Conservation (phyloP, 1,140 invertebrate species). For the Akabosia matsudoensis region DNA sequence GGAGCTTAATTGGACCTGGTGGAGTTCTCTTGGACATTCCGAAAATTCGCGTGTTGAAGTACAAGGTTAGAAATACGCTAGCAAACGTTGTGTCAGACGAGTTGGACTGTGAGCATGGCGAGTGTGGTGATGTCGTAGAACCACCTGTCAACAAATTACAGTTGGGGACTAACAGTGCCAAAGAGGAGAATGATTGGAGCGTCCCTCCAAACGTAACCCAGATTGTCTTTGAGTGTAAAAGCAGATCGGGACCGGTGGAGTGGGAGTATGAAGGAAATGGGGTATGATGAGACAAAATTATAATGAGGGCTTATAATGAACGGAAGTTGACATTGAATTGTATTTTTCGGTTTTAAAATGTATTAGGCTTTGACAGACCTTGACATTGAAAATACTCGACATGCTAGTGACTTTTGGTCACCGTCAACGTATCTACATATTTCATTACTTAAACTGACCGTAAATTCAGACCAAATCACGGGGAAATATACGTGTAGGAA, state of each 20-base stretch:
- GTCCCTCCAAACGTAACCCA: slow-evolving; percentile 38
- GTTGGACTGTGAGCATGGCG: slow-evolving; percentile 8
- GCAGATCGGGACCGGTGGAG: slow-evolving; percentile 34
- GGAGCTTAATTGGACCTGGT: slow-evolving; percentile 7
- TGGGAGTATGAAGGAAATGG: slow-evolving; percentile 37
- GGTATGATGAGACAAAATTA: slow-evolving; percentile 25
- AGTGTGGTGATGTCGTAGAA: slow-evolving; percentile 30
- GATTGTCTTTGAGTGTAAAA: slow-evolving; percentile 33
- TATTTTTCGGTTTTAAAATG: not conserved
- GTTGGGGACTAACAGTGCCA: slow-evolving; percentile 13
- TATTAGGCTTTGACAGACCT: not conserved
- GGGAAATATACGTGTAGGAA: slow-evolving; percentile 6
- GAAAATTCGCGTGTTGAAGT: slow-evolving; percentile 27
- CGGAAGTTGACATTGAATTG: not conserved
- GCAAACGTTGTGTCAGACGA: slow-evolving; percentile 29
- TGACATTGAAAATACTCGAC: slow-evolving; percentile 14
- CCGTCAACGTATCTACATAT: slow-evolving; percentile 11
- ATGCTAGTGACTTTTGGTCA: slow-evolving; percentile 6
- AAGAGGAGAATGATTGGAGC: slow-evolving; percentile 32
- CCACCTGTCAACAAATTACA: slow-evolving; percentile 12
- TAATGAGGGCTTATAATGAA: too few species aligned
- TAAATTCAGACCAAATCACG: not conserved
- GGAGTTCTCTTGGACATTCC: slow-evolving; percentile 22
- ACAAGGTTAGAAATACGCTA: slow-evolving; percentile 22
- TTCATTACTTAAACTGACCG: not conserved